phyloP scores from a whole-genome alignment of 1,140 invertebrate species.

The Sitophilus oryzae region DNA sequence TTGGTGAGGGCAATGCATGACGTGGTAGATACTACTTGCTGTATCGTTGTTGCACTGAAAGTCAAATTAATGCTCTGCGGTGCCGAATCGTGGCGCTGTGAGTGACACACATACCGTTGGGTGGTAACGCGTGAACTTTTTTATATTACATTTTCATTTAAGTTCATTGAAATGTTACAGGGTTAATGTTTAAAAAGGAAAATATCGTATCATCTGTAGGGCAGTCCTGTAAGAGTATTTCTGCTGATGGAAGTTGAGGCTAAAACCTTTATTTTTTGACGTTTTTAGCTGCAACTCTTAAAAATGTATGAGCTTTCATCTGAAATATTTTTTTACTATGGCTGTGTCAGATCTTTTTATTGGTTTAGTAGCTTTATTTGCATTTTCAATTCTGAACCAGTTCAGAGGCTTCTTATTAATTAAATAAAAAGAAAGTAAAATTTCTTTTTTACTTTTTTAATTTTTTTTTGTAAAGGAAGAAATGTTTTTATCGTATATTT shows the following conservation, averaged over 20 bases:
- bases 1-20: slow-evolving; percentile 22
- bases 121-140: slow-evolving; percentile 6
- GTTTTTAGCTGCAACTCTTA: not conserved
- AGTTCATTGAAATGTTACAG: slow-evolving; percentile 12
- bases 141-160: not conserved
- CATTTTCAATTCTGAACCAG: too few relatives aligned
- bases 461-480: too few relatives aligned
- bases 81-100: slow-evolving; percentile 13
- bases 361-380: too few relatives aligned
- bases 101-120: slow-evolving; percentile 18
- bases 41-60: slow-evolving; percentile 17
- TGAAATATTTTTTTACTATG: not conserved
- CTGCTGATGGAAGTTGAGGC: not conserved
- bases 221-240: not conserved
- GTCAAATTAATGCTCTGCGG: slow-evolving; percentile 7
- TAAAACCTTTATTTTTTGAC: not conserved
- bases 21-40: slow-evolving; percentile 19
- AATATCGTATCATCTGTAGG: not conserved
- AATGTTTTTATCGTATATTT: too few relatives aligned
- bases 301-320: too few relatives aligned
- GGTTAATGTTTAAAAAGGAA: slow-evolving; percentile 5
- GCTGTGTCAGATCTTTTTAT: not conserved
- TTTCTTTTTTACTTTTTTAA: too few relatives aligned
- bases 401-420: too few relatives aligned
- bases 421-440: too few relatives aligned